A percentile compares a stretch with the other conserved stretches of the same genome.
These are phyloP conservation scores for Murina feae DNA, from an alignment of 2,113 vertebrate genomes.

Conservation along the genomic window DNA sequence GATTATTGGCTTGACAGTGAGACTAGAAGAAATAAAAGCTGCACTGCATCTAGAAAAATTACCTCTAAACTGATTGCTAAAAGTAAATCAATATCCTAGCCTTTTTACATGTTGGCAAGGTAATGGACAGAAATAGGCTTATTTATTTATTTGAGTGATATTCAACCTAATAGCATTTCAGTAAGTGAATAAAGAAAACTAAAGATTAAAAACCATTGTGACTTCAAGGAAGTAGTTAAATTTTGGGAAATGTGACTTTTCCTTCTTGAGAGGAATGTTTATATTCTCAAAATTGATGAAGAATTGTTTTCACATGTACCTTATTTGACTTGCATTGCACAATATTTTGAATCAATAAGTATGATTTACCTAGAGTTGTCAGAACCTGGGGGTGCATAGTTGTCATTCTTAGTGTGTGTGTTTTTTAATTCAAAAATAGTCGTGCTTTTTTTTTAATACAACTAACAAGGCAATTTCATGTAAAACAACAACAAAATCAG, in stretches of 20 bases:
- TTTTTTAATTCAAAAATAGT: neutral
- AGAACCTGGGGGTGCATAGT: neutral
- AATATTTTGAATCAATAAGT: neutral
- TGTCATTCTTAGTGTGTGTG: neutral
- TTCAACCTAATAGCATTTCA: constrained; percentile 59
- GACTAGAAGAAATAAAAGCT: constrained; percentile 59
- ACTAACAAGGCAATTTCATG: neutral
- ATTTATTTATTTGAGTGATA: constrained; percentile 70
- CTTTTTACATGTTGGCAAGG: constrained; percentile 57
- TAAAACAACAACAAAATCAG: neutral
- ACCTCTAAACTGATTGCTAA: constrained; percentile 63
- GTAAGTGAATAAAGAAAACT: constrained; percentile 36
- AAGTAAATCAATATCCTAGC: constrained; percentile 62
- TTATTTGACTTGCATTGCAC: constrained; percentile 18
- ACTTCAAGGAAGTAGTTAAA: constrained; percentile 12
- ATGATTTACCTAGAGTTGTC: neutral
- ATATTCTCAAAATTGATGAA: neutral
- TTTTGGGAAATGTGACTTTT: neutral
- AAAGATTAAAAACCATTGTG: constrained; percentile 46
- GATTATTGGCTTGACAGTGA: constrained; percentile 58
- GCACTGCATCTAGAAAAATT: constrained; percentile 62
- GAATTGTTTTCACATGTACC: neutral
- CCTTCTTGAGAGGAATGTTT: neutral
- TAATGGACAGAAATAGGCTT: constrained; percentile 64
- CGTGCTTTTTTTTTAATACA: neutral